A percentile compares a stretch with the other conserved stretches of the same genome.
These are phyloP conservation scores for Gymnorhina tibicen DNA, from an alignment of 2,113 vertebrate species.

Conservation along the genomic window DNA sequence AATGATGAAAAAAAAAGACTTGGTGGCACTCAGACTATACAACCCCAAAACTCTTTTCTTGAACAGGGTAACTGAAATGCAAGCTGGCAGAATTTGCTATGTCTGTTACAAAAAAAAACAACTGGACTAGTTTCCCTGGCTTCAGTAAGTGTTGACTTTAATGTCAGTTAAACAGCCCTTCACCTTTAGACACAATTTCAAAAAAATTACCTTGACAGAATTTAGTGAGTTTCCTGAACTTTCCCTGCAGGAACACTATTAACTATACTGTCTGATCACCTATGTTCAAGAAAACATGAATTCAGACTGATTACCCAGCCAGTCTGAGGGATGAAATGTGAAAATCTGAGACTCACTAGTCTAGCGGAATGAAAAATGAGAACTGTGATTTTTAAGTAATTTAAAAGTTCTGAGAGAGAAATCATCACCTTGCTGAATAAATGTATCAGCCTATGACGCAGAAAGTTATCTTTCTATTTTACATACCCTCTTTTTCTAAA, in stretches of 20 bases:
- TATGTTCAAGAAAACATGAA: background rate
- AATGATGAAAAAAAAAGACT: background rate
- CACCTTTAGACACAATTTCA: background rate
- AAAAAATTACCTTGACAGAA: background rate
- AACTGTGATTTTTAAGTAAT: background rate
- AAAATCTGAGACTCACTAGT: background rate
- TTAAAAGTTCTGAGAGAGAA: background rate
- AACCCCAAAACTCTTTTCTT: background rate
- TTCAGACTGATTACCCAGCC: background rate
- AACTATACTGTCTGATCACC: background rate
- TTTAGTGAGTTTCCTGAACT: background rate
- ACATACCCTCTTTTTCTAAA: background rate
- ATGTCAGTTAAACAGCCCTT: background rate
- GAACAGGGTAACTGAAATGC: background rate
- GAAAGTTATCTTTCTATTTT: background rate
- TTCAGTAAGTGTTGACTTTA: background rate
- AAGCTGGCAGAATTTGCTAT: background rate
- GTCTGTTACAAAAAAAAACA: background rate
- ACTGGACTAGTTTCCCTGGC: background rate
- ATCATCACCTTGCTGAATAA: background rate
- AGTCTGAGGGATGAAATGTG: background rate
- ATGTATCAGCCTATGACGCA: background rate
- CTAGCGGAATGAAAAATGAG: background rate
- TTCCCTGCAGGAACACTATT: background rate
- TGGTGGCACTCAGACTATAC: background rate